Evolutionary conservation across 2,888 invertebrate species (phyloP), one percentile per base, ranked within the genome.

Genomic region (Caenorhabditis wallacei): DNA sequence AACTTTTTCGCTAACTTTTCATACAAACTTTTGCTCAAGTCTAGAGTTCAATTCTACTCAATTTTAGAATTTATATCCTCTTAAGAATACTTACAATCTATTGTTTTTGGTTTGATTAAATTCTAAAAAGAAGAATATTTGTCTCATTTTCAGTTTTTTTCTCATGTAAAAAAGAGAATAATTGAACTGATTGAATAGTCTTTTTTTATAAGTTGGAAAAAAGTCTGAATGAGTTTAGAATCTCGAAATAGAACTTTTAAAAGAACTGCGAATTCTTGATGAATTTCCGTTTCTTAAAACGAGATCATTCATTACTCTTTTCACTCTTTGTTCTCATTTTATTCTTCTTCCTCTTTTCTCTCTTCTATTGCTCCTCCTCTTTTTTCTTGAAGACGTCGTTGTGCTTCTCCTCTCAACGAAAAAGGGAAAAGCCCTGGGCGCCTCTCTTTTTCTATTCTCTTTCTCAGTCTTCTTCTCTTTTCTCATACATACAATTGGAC

Each of bases 401-500:
- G 37, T 53, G 53, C 53, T 66, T 22, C 22, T 40, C 56, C 64
- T 63, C 53, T 57, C 26, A 54, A 48, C n/a, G 69, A 54, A 56
- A 37, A 35, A 63, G 54, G 57, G 54, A 64, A 61, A 63, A 69
- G 56, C 56, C 30, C 53, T 43, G 70, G 13, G 22, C 37, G 48
- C 68, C 57, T 48, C 51, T 37, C 22, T 24, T 57, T 78, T 63
- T 61, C 48, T 71, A n/a, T 40, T 64, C 26, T 57, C 54, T 75
- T 69, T 63, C 53, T 70, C 70, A 26, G 24, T 57, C 53, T 43
- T 61, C 61, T 51, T 37, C 69, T 30, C 43, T 68, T 74, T 69
- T 61, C 66, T 66, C 81, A 70, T 66, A 66, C 66, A 66, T 66
- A 66, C 68, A 69, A 68, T 59, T 69, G 71, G 70, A 57, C 71